Evolutionary conservation across 2,113 vertebrate genomes (phyloP).

Genomic region (cattle (Bos taurus)): ARS-UCD2.0 NC_037333.1:68140501-68141000

Average conservation of each 20-base stretch:
- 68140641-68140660: background rate
- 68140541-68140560: background rate
- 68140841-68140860: background rate
- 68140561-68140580: background rate
- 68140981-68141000: slow-evolving; percentile 10
- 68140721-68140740: background rate
- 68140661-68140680: background rate
- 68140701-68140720: background rate
- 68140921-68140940: background rate
- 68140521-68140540: background rate
- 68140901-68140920: background rate
- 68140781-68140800: background rate
- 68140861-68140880: background rate
- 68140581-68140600: background rate
- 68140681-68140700: background rate
- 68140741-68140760: background rate
- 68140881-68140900: background rate
- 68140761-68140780: background rate
- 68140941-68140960: background rate
- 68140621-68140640: background rate
- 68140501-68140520: background rate
- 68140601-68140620: background rate
- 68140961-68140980: background rate
- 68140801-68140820: background rate
- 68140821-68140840: background rate